Base-by-base conservation (phyloP, 2,113 vertebrate species). In the Eurystomus gularis region DNA sequence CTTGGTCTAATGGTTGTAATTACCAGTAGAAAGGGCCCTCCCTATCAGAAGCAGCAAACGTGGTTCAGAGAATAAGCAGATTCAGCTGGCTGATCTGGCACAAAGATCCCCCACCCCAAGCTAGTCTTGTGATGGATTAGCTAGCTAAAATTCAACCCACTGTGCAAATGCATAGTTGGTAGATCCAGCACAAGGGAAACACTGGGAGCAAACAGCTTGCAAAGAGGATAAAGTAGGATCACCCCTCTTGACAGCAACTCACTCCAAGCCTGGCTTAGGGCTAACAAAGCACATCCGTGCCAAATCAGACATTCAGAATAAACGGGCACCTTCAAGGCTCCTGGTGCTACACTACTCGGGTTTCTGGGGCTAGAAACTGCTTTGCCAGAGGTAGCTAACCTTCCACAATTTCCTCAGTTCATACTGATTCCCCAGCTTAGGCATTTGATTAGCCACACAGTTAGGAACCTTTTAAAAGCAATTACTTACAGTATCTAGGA, bases 401-500 rank as follows among this genome's bases (percentile, higher is more conserved):
- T 88, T 57, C n/a, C 88, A 72, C 44, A 40, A 28, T 51, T 49
- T 77, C 52, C 64, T 66, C 62, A 44, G 66, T n/a, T 73, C 68
- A 37, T 6, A 93, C 10, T 1, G 3, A 86, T 65, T 77, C n/a
- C 57, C 71, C 23, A 82, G 76, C 71, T 92, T 40, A 49, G 44
- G 46, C 88, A 86, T 81, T 76, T 81, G 61, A 92, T 86, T 61
- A 84, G 76, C 57, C 83, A 87, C 39, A 24, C 35, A 61, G 86
- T 48, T 40, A 93, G 49, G 62, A 94, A 88, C 54, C 79, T 93
- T 93, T 93, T 57, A 73, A 58, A 85, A 77, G 58, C 85, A 92
- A 69, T 86, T 93, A 91, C 37, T 82, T 71, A 60, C 5, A 72
- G 66, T 9, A 1, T 0, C 2, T 54, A 82, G 40, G 71, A 90